Percentiles rank a stretch among this genome's conserved stretches.
phyloP scores from a whole-genome alignment of 2,888 invertebrate genomes.

The Sesamia inferens region DNA sequence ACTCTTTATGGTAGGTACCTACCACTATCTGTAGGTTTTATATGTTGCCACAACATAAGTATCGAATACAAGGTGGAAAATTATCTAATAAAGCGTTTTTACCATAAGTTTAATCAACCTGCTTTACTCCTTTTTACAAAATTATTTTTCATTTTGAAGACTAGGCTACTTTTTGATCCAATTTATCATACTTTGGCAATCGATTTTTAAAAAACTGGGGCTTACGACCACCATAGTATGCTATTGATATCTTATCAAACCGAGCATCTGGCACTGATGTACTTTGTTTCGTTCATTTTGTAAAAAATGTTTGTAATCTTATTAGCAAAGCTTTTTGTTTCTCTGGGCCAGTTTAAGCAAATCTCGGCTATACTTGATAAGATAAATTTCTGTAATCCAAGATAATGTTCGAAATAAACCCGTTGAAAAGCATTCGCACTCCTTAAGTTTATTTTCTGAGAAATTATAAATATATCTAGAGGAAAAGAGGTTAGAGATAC shows the following conservation, averaged over 20 bases:
- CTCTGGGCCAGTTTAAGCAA: slow-evolving; percentile 23
- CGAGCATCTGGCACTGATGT: slow-evolving; percentile 18
- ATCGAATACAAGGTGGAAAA: too few relatives aligned
- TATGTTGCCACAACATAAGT: neutral
- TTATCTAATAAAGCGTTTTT: neutral
- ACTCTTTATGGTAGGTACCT: too few relatives aligned
- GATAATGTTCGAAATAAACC: slow-evolving; percentile 31
- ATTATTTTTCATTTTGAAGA: neutral
- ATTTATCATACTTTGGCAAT: slow-evolving; percentile 14
- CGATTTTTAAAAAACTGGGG: neutral
- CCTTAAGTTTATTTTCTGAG: slow-evolving; percentile 34
- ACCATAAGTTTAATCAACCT: neutral
- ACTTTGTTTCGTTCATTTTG: slow-evolving; percentile 14
- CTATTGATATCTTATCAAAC: neutral
- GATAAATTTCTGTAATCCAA: slow-evolving; percentile 28
- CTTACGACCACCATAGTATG: neutral
- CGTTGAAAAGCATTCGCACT: slow-evolving; percentile 30
- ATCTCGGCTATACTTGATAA: slow-evolving; percentile 17
- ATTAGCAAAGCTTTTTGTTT: slow-evolving; percentile 11
- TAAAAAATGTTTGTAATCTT: slow-evolving; percentile 34
- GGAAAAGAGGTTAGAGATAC: slow-evolving; percentile 12
- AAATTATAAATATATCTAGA: slow-evolving; percentile 53
- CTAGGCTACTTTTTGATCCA: neutral
- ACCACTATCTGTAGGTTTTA: neutral
- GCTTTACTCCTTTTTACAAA: neutral